These are phyloP conservation scores for Byasa hedistus DNA, from an alignment of 2,888 invertebrate genomes.

Conservation along the genomic window DNA sequence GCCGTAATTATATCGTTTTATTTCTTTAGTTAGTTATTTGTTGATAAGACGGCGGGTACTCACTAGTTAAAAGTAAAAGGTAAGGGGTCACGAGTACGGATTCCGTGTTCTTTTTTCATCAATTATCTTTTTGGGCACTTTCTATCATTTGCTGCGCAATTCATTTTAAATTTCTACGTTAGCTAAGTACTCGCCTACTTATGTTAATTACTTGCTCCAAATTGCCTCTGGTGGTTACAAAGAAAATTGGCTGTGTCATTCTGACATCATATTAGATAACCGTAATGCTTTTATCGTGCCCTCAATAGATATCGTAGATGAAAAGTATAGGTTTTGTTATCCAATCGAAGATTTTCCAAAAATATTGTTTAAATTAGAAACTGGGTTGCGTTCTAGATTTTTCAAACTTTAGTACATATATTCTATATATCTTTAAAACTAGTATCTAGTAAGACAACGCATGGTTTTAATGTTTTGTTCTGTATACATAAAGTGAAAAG, in stretches of 20 bases:
- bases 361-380: not conserved
- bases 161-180: conserved; percentile 39
- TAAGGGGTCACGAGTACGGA: conserved; percentile 61
- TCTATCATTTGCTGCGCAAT: conserved; percentile 66
- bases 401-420: too few species aligned
- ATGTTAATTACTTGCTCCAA: conserved; percentile 17
- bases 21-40: too few species aligned
- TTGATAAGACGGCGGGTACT: not conserved
- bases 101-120: conserved; percentile 50
- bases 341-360: not conserved
- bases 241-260: conserved; percentile 9
- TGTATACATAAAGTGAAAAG: too few species aligned
- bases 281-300: conserved; percentile 1
- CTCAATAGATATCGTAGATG: not conserved
- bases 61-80: conserved; percentile 45
- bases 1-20: too few species aligned
- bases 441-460: too few species aligned
- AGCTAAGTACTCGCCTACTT: conserved; percentile 29
- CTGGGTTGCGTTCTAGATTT: not conserved
- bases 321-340: not conserved
- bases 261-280: conserved; percentile 6
- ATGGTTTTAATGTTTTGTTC: too few species aligned
- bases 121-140: conserved; percentile 62
- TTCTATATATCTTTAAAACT: too few species aligned
- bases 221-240: not conserved